phyloP scores from a whole-genome alignment of 2,797 vertebrate genomes.

The Oreochromis grahami region DNA sequence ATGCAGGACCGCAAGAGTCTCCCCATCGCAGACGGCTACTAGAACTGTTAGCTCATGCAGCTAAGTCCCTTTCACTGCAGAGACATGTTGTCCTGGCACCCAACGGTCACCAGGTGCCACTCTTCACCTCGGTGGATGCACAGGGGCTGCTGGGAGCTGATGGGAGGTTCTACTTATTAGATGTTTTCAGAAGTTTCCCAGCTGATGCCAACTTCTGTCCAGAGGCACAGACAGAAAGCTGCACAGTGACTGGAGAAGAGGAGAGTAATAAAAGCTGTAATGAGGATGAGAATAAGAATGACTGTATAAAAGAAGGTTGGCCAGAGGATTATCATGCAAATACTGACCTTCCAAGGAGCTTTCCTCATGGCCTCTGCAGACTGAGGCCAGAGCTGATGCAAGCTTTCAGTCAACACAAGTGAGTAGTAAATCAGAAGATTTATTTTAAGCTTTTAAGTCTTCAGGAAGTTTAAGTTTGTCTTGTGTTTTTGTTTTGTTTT shows the following conservation, averaged over 20 bases:
- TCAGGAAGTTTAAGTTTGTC: neutral
- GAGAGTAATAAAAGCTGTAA: neutral
- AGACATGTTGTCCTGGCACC: slow-evolving; percentile 64
- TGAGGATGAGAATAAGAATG: slow-evolving; percentile 15
- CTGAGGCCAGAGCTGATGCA: slow-evolving; percentile 78
- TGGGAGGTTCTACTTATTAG: slow-evolving; percentile 78
- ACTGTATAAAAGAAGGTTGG: slow-evolving; percentile 43
- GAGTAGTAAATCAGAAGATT: slow-evolving; percentile 32
- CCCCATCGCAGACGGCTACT: slow-evolving; percentile 68
- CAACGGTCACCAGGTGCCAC: slow-evolving; percentile 57
- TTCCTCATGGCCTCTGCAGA: slow-evolving; percentile 75
- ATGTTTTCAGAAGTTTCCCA: slow-evolving; percentile 79
- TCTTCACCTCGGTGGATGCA: slow-evolving; percentile 80
- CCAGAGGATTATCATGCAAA: slow-evolving; percentile 51
- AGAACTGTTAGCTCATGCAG: slow-evolving; percentile 68
- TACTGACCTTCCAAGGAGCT: slow-evolving; percentile 64
- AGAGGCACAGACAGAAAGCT: slow-evolving; percentile 27
- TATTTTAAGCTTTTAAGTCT: neutral
- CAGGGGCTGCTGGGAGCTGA: slow-evolving; percentile 83
- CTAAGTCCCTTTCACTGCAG: slow-evolving; percentile 72
- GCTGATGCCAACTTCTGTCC: slow-evolving; percentile 79
- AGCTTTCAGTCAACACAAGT: slow-evolving; percentile 81
- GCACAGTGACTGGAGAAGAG: slow-evolving; percentile 13
- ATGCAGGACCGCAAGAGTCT: slow-evolving; percentile 70
- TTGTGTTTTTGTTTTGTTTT: neutral